Conservation (phyloP, 2,113 vertebrate species). For the Paradisaea rubra region DNA sequence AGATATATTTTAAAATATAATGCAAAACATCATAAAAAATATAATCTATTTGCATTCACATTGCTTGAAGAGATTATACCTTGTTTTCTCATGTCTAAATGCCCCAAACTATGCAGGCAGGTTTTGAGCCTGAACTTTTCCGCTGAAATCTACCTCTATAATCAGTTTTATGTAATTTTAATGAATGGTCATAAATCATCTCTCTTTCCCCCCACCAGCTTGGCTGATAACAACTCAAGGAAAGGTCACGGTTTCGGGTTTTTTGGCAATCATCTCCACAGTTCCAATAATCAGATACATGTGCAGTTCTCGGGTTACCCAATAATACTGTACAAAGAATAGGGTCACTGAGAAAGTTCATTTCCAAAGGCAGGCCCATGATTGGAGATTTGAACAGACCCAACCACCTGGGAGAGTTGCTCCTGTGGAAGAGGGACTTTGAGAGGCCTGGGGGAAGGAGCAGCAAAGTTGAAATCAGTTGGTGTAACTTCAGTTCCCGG, state of each 20-base stretch:
- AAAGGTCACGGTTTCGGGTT: slow-evolving; percentile 7
- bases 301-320: not conserved
- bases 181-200: slow-evolving; percentile 4
- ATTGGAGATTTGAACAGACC: not conserved
- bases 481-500: not conserved
- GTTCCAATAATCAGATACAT: slow-evolving; percentile 20
- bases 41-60: not conserved
- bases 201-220: not conserved
- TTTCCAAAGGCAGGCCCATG: not conserved
- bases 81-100: not conserved
- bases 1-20: not conserved
- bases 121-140: not conserved
- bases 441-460: not conserved
- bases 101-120: not conserved
- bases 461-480: not conserved
- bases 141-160: not conserved
- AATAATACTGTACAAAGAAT: slow-evolving; percentile 38
- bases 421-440: not conserved
- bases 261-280: slow-evolving; percentile 14
- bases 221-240: not conserved
- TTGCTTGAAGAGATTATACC: not conserved
- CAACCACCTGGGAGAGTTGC: not conserved
- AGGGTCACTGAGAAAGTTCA: not conserved
- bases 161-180: not conserved
- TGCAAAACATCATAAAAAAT: not conserved